Evolutionary conservation across 2,113 vertebrate genomes (phyloP), one percentile per base, ranked within the genome.

Genomic region (Benitochromis conjunctus): DNA sequence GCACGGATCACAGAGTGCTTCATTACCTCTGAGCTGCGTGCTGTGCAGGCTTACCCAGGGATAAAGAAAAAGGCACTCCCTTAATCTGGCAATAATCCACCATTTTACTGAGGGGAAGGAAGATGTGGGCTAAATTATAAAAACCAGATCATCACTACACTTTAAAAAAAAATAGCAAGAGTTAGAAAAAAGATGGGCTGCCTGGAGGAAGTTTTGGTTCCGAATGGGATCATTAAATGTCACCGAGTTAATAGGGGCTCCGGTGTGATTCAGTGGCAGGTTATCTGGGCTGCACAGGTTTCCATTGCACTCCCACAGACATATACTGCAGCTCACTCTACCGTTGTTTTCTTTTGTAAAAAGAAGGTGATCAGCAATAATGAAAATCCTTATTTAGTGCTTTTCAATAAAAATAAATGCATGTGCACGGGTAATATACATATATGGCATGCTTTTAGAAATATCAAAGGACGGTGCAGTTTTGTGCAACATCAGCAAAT

Each of bases 1-100:
- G 89, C 87, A 79, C 66, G 83, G 94, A 95, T 95, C 94, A 95
- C 90, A 89, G 92, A 94, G 94, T 86, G 92, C 92, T 93, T 94
- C 94, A 94, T 95, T 95, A 95, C 94, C 94, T 95, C 88, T 94
- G 95, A 94, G 93, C 95, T 91, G 85, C 87, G 88, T 89, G 93
- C 92, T 89, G 94, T 83, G 94, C 92, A 90, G 92, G 94, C 91
- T 95, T 96, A 95, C 86, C 84, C 88, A 56, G 89, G 94, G 94
- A 96, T 95, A 92, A 95, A 95, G 93, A 93, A 92, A 95, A 95
- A 95, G 95, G 95, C 94, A 94, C 92, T 94, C 93, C 92, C 95
- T 93, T 96, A 95, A 96, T 96, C 96, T 96, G 94, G 92, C 90
- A 94, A 95, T 96, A 96, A 96, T 96, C 95, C 96, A 92, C 93